Evolutionary conservation across 2,888 invertebrate genomes (phyloP).

Genomic region (Gnatocerus cornutus): DNA sequence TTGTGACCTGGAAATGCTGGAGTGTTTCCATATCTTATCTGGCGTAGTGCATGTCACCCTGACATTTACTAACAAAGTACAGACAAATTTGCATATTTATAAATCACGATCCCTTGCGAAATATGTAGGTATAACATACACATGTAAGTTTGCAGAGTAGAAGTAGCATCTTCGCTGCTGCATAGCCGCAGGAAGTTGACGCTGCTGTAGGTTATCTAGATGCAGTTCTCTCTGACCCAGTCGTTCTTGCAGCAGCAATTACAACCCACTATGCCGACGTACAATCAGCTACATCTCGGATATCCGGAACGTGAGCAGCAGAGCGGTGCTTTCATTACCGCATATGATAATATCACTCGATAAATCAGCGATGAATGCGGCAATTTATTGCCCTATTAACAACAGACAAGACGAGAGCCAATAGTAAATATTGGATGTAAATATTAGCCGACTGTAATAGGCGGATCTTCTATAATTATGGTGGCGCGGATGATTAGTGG

Average conservation of each 20-base stretch:
- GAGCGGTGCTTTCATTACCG: constrained; percentile 57
- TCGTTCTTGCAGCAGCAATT: constrained; percentile 26
- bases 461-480: constrained; percentile 49
- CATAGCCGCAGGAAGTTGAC: constrained; percentile 1
- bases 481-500: constrained; percentile 42
- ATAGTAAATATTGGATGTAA: constrained; percentile 69
- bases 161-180: constrained; percentile 15
- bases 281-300: constrained; percentile 51
- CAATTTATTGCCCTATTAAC: constrained; percentile 69
- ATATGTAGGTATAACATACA: constrained; percentile 21
- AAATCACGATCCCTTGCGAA: constrained; percentile 31
- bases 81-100: constrained; percentile 37
- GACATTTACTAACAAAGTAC: constrained; percentile 30
- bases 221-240: constrained; percentile 26
- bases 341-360: constrained; percentile 65
- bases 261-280: constrained; percentile 44
- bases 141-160: background rate
- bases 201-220: constrained; percentile 18
- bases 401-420: constrained; percentile 67
- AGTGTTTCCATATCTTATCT: constrained; percentile 2
- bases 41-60: constrained; percentile 17
- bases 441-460: constrained; percentile 63
- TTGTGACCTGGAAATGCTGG: background rate
- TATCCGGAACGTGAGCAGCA: constrained; percentile 52
- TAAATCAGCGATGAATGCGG: constrained; percentile 67